Conservation (phyloP, 2,113 vertebrate species). For the Melanerpes aurifrons region DNA sequence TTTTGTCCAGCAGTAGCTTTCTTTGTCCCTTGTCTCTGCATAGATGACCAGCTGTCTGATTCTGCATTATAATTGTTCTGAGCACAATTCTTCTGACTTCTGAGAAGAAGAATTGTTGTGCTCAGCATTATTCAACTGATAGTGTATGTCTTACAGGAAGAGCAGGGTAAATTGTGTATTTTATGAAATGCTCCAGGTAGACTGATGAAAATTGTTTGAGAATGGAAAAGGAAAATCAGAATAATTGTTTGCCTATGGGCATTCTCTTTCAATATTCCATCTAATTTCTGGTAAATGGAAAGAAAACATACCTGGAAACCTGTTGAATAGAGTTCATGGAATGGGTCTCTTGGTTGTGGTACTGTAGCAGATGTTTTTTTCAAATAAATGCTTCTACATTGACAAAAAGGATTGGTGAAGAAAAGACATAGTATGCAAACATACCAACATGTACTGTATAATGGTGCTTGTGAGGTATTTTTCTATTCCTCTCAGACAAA, state of each 20-base stretch:
- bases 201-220: background rate
- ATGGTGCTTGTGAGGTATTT: background rate
- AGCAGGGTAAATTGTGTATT: background rate
- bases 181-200: background rate
- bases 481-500: background rate
- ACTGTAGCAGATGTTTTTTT: background rate
- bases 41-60: background rate
- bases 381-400: conserved; percentile 1
- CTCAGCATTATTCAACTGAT: background rate
- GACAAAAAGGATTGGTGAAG: background rate
- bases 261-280: background rate
- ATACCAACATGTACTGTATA: background rate
- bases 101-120: too few species aligned
- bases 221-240: background rate
- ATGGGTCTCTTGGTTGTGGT: conserved; percentile 10
- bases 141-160: background rate
- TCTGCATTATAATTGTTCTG: background rate
- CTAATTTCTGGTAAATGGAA: background rate
- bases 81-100: background rate
- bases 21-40: background rate
- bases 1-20: background rate
- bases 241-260: background rate
- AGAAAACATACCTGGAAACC: conserved; percentile 32
- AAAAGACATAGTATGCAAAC: background rate
- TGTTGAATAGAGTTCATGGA: background rate